Percentiles rank a stretch among this genome's conserved stretches.
phyloP scores from a whole-genome alignment of 2,797 vertebrate genomes.

The Spondyliosoma cantharus region DNA sequence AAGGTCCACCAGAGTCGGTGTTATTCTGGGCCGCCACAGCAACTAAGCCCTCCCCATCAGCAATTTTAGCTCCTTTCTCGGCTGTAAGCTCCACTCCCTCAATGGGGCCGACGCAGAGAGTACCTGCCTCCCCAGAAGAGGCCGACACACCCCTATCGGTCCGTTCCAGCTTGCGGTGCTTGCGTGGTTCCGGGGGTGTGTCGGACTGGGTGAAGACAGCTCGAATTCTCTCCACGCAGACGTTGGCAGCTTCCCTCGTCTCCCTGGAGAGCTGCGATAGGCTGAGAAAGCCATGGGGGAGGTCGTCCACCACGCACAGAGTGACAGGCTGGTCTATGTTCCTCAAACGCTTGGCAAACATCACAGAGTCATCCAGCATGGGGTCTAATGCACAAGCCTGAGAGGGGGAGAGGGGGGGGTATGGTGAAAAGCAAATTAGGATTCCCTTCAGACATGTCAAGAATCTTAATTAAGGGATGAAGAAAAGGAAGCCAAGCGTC shows the following conservation, averaged over 20 bases:
- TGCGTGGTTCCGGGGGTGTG: conserved; percentile 75
- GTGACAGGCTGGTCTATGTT: conserved; percentile 86
- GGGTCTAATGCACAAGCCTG: conserved; percentile 94
- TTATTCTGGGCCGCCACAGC: conserved; percentile 71
- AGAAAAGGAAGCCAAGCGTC: conserved; percentile 57
- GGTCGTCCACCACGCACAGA: conserved; percentile 90
- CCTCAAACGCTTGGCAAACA: conserved; percentile 91
- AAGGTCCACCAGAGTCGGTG: conserved; percentile 72
- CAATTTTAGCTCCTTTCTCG: conserved; percentile 47
- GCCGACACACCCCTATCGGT: conserved; percentile 66
- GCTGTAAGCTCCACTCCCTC: conserved; percentile 57
- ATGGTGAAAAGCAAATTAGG: conserved; percentile 56
- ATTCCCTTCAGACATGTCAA: conserved; percentile 68
- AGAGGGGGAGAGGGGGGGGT: neutral
- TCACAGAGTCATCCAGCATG: conserved; percentile 95
- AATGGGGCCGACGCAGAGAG: conserved; percentile 56
- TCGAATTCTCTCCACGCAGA: conserved; percentile 89
- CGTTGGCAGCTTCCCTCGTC: conserved; percentile 86
- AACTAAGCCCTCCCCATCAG: conserved; percentile 59
- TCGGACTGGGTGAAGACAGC: conserved; percentile 80
- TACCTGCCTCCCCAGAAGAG: conserved; percentile 49
- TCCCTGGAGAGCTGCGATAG: conserved; percentile 89
- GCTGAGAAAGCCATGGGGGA: conserved; percentile 94
- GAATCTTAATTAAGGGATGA: conserved; percentile 76
- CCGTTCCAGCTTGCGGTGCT: conserved; percentile 87